Evolutionary conservation across 2,888 invertebrate species (phyloP).

Genomic region (Nymphalis polychloros): DNA sequence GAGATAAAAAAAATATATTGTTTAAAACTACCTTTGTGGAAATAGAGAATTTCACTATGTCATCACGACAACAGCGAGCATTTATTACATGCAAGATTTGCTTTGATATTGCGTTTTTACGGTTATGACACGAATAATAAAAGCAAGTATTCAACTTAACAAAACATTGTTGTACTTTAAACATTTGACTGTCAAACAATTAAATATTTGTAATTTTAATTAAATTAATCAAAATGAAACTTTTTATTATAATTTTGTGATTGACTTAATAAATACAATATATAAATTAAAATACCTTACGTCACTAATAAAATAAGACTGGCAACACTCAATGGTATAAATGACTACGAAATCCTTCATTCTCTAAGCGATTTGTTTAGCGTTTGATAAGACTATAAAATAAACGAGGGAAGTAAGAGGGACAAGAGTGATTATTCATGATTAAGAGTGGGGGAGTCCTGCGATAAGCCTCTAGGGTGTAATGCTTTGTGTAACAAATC

Average conservation of each 20-base stretch:
- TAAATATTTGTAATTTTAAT: background rate
- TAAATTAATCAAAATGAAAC: too few relatives aligned
- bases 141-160: constrained; percentile 1
- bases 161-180: background rate
- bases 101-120: constrained; percentile 16
- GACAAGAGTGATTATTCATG: constrained; percentile 31
- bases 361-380: constrained; percentile 24
- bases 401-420: constrained; percentile 26
- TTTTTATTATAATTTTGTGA: too few relatives aligned
- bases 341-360: constrained; percentile 11
- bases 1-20: constrained; percentile 38
- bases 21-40: constrained; percentile 30
- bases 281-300: background rate
- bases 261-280: too few relatives aligned
- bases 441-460: constrained; percentile 28
- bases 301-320: background rate
- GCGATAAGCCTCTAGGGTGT: constrained; percentile 19
- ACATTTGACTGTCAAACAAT: background rate
- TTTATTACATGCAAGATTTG: constrained; percentile 24
- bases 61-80: constrained; percentile 22
- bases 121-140: constrained; percentile 8
- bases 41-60: constrained; percentile 28
- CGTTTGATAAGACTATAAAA: constrained; percentile 29
- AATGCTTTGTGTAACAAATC: constrained; percentile 24
- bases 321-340: constrained; percentile 6